Evolutionary conservation across 2,797 vertebrate genomes (phyloP), one percentile per base, ranked within the genome.

Genomic region (Schizothorax lantsangensis): DNA sequence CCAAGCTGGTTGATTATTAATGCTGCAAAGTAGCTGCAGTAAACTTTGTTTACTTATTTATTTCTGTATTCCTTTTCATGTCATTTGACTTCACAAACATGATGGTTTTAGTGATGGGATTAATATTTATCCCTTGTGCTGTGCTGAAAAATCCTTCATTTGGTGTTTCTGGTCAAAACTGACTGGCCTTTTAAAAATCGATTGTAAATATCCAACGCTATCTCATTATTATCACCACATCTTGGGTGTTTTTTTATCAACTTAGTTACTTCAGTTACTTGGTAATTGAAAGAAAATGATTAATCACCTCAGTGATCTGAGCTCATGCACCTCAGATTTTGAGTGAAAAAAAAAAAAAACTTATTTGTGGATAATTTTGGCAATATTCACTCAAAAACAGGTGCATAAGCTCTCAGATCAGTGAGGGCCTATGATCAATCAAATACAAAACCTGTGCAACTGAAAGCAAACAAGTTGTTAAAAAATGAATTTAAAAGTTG

Each of bases 1-100:
- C 33, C 49, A 83, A 83, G 45, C 21, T 75, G 75, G 81, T n/a
- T 86, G 33, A 84, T 75, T 81, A 77, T 75, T 86, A 33, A 86
- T 45, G 49, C 11, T 59, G 52, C 21, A 69, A 80, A 75, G 69
- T 80, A 86, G 84, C 4, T 79, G 23, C 49, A 23, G 45, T 69
- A 33, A 36, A 72, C 12, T 69, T 79, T 78, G 59, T 38, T 78
- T 52, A 47, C 19, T 85, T 71, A 79, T 21, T 15, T 57, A 54
- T 45, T 72, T 38, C 11, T 1, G 3, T n/a, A n/a, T 82, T 54
- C 40, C 33, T 78, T 73, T 26, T 33, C 14, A 73, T 75, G 40
- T 40, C 14, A 30, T 14, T 74, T 74, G 84, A 5, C 23, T 62
- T 26, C n/a, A 62, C 23, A 59, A 23, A 59, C 23, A 59, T 57